Evolutionary conservation across 2,113 vertebrate species (phyloP).

Genomic region (Oophaga pumilio): DNA sequence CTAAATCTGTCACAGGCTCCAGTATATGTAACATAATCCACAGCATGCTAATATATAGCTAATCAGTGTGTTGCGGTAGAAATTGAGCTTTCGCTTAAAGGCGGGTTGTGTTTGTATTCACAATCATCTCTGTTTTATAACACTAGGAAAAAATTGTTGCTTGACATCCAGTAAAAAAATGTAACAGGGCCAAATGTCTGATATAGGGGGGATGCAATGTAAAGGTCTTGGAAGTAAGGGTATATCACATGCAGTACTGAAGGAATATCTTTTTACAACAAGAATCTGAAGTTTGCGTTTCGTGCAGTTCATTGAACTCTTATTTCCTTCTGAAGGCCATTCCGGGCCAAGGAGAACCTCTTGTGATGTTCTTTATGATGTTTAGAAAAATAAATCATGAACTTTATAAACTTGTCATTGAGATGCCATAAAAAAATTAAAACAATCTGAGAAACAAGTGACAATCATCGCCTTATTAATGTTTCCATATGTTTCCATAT

Average conservation of each 20-base stretch:
- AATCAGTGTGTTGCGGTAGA: not conserved
- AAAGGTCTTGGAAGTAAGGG: not conserved
- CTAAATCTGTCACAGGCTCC: not conserved
- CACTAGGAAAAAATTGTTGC: not conserved
- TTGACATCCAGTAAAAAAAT: not conserved
- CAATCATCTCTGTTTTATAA: not conserved
- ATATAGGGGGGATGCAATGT: not conserved
- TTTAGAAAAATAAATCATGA: not conserved
- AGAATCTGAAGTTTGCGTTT: not conserved
- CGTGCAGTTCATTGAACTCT: not conserved
- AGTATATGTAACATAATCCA: slow-evolving; percentile 1
- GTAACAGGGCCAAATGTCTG: not conserved
- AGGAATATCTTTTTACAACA: not conserved
- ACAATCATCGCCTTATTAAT: too few species aligned
- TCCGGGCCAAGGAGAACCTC: not conserved
- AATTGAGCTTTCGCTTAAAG: not conserved
- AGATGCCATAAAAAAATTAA: not conserved
- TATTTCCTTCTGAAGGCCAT: not conserved
- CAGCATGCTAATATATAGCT: not conserved
- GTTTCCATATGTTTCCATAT: too few species aligned
- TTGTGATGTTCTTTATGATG: not conserved
- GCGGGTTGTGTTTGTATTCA: not conserved
- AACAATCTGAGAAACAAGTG: not conserved
- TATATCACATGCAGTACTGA: not conserved
- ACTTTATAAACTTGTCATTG: not conserved